Evolutionary conservation across 2,113 vertebrate genomes (phyloP).

Genomic region (Microcebus tavaratra): DNA sequence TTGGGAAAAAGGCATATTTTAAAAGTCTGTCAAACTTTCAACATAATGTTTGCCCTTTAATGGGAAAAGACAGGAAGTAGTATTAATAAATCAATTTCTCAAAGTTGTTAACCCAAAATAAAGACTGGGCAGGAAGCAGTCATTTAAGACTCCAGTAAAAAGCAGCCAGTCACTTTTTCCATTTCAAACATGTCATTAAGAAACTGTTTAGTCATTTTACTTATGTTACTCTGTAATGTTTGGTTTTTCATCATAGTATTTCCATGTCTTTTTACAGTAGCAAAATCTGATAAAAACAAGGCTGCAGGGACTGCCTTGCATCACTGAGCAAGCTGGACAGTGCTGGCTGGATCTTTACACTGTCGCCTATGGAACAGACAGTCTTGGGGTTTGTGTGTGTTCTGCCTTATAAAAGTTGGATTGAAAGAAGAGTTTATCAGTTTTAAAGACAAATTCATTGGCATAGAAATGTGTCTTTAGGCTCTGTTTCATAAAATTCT

Average conservation of each 20-base stretch:
- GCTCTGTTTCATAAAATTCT: slow-evolving; percentile 2
- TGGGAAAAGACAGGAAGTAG: neutral
- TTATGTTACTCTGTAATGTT: neutral
- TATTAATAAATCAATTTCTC: neutral
- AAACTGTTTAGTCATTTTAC: neutral
- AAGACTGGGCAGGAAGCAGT: neutral
- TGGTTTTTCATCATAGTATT: neutral
- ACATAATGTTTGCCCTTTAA: neutral
- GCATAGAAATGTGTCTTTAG: neutral
- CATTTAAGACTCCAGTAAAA: neutral
- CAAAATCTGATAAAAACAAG: neutral
- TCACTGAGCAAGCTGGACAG: neutral
- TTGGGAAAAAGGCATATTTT: neutral
- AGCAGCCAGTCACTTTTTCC: neutral
- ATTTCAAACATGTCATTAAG: neutral
- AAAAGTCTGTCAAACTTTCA: neutral
- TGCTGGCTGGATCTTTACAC: neutral
- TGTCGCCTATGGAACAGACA: neutral
- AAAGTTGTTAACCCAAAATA: neutral
- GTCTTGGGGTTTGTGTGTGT: neutral
- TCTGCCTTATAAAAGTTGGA: slow-evolving; percentile 30
- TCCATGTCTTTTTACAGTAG: neutral
- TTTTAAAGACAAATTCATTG: slow-evolving; percentile 42
- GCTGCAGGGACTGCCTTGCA: neutral
- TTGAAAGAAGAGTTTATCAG: neutral